Evolutionary conservation across 2,797 vertebrate species (phyloP).

Genomic region (Octomys mimax): DNA sequence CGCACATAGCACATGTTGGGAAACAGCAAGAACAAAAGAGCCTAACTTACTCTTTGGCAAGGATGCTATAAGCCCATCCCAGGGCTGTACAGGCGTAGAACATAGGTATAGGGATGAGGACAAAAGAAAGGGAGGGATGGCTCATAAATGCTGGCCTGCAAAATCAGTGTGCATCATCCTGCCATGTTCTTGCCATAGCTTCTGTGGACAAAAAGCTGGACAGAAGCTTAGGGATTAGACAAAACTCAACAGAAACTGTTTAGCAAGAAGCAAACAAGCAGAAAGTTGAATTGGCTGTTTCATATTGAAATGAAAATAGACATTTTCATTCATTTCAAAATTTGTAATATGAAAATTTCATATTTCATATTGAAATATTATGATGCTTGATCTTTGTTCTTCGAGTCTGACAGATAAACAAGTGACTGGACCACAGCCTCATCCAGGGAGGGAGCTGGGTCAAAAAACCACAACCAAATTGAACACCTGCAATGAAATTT

Average conservation of each 20-base stretch:
- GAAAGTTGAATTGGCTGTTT: neutral
- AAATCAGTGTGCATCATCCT: neutral
- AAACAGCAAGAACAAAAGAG: neutral
- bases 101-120: neutral
- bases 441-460: neutral
- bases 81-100: neutral
- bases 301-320: neutral
- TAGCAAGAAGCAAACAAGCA: neutral
- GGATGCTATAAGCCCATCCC: neutral
- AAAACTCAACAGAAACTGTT: neutral
- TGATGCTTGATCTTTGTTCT: neutral
- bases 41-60: neutral
- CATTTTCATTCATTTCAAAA: too few relatives aligned
- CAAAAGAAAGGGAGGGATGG: neutral
- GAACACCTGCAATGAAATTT: neutral
- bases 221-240: neutral
- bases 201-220: neutral
- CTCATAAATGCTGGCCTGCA: neutral
- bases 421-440: neutral
- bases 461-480: neutral
- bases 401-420: neutral
- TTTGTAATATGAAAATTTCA: too few relatives aligned
- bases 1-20: neutral
- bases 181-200: fast-evolving
- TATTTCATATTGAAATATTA: neutral